Base-by-base conservation (phyloP, 2,797 vertebrate genomes). In the Acrossocheilus fasciatus region DNA sequence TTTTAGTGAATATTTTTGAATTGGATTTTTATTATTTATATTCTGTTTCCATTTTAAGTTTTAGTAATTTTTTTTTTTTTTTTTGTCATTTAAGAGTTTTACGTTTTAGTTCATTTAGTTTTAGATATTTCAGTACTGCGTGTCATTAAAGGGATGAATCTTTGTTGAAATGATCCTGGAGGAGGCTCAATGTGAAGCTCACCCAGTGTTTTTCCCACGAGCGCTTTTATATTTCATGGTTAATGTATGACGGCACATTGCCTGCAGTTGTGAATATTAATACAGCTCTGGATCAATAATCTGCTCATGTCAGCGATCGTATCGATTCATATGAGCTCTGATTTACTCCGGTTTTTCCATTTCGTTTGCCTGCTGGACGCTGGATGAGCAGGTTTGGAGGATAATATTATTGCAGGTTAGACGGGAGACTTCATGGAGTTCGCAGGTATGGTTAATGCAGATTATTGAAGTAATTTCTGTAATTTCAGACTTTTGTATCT, bases 201-300 rank as follows among this genome's bases (percentile, higher is more conserved):
- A 64, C 81, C 30, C 39, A 34, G 0, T 15, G 52, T 66, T 30
- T 39, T 52, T 72, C 69, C 41, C 43, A 81, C 20, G 11, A 80
- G 34, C 1, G 9, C 17, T 62, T 59, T 18, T 23, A 18, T 59
- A 23, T 47, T 76, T 34, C 18, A 30, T 66, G 39, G 30, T 12
- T 74, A 6, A 18, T 50, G 23, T 30, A 2, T 75, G 36, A 76
- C 62, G 8, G 26, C 36, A 47, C 10, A 11, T 50, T 45, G 14
- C n/a, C 57, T 68, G 43, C 69, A 57, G 45, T 70, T 62, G 74
- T 41, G 20, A 85, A 74, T 84, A 87, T 87, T 69, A 87, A 84
- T 81, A 59, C 30, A 20, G 5, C 59, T 75, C 45, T 5, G 54
- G 66, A 80, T 79, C 47, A 85, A 85, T 81, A 69, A 76, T 72